Conservation (phyloP, 2,888 invertebrate species). For the Acleris emargana region DNA sequence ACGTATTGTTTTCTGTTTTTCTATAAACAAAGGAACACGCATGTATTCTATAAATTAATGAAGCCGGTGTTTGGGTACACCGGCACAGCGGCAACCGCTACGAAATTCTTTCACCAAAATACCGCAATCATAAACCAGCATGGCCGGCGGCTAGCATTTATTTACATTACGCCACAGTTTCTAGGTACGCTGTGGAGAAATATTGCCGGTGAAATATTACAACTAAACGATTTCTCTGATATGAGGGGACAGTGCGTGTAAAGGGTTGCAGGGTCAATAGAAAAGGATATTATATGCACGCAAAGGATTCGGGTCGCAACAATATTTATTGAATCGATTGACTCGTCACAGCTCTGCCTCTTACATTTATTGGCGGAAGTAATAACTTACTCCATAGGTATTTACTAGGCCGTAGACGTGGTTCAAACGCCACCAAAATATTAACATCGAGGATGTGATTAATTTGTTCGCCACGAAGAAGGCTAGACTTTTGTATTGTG, state of each 20-base stretch:
- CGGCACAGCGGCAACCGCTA: conserved; percentile 52
- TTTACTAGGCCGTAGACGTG: too few species aligned
- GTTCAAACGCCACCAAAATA: too few species aligned
- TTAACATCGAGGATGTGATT: too few species aligned
- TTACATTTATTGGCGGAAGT: background rate
- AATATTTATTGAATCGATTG: conserved; percentile 32
- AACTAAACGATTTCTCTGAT: conserved; percentile 11
- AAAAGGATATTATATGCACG: conserved; percentile 32
- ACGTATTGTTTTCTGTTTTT: conserved; percentile 52
- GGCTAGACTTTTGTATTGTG: too few species aligned
- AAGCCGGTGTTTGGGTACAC: conserved; percentile 51
- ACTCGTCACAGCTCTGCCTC: background rate
- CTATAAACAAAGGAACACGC: conserved; percentile 47
- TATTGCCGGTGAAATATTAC: conserved; percentile 46
- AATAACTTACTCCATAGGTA: background rate
- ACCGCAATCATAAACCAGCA: conserved; percentile 61
- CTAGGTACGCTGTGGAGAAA: conserved; percentile 46
- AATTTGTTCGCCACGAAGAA: too few species aligned
- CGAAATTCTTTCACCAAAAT: conserved; percentile 68
- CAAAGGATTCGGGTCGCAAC: conserved; percentile 27
- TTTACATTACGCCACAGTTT: conserved; percentile 52
- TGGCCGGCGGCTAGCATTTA: conserved; percentile 58
- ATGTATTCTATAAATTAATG: conserved; percentile 49
- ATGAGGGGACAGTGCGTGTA: conserved; percentile 10
- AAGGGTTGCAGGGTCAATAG: conserved; percentile 30